Percentiles rank a stretch among this genome's conserved stretches.
Conservation (phyloP, 2,888 invertebrate species). For the Dichetophora obliterata region DNA sequence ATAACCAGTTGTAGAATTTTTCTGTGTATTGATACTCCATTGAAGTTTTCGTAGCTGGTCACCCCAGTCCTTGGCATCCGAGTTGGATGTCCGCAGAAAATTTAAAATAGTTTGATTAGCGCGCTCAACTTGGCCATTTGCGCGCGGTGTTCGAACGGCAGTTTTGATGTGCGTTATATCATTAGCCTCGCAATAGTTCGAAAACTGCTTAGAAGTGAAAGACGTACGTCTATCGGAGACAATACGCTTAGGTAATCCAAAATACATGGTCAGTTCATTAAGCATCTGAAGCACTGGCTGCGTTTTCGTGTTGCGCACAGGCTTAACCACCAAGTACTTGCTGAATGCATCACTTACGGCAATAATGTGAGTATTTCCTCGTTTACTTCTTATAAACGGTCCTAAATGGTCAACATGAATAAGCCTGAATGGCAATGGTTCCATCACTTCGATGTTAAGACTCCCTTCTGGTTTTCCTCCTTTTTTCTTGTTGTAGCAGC, state of each 20-base stretch:
- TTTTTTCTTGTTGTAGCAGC: slow-evolving; percentile 38
- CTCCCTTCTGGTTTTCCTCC: slow-evolving; percentile 36
- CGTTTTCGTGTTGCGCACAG: slow-evolving; percentile 45
- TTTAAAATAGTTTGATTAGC: too few relatives aligned
- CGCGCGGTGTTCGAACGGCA: slow-evolving; percentile 34
- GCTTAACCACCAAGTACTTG: slow-evolving; percentile 46
- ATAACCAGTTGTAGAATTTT: not conserved
- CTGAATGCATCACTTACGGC: slow-evolving; percentile 44
- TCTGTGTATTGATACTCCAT: not conserved
- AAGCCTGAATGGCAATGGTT: slow-evolving; percentile 33
- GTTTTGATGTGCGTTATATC: slow-evolving; percentile 37
- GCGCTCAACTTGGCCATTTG: slow-evolving; percentile 43
- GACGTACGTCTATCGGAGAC: slow-evolving; percentile 51
- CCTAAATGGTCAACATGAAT: slow-evolving; percentile 42
- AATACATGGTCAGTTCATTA: slow-evolving; percentile 46
- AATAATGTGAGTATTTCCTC: slow-evolving; percentile 40
- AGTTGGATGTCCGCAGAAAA: not conserved
- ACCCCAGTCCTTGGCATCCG: not conserved
- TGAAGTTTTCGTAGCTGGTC: not conserved
- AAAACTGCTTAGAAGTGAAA: slow-evolving; percentile 44
- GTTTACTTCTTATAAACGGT: slow-evolving; percentile 40
- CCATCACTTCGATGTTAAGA: not conserved
- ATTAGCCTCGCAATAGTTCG: slow-evolving; percentile 20
- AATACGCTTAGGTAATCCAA: slow-evolving; percentile 52
- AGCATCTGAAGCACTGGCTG: slow-evolving; percentile 41